Percentiles rank a stretch among this genome's conserved stretches.
Conservation (phyloP, 2,113 vertebrate genomes). For the Rana temporaria region DNA sequence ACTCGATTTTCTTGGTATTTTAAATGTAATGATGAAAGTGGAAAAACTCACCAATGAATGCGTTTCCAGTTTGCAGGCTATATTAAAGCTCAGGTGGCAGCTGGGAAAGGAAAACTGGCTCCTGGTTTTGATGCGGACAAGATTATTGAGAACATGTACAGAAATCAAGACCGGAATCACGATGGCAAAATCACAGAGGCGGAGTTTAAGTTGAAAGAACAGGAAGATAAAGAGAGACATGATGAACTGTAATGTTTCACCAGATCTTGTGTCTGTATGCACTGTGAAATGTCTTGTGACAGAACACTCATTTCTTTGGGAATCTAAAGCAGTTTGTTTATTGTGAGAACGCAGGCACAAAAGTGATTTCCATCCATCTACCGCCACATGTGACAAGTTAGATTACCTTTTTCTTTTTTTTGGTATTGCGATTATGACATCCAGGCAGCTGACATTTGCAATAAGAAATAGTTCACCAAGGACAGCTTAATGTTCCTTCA, state of each 20-base stretch:
- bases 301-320: background rate
- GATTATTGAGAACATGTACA: conserved; percentile 96
- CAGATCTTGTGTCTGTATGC: background rate
- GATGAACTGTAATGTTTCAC: conserved; percentile 86
- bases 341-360: background rate
- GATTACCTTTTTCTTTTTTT: too few relatives aligned
- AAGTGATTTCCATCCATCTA: background rate
- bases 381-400: too few relatives aligned
- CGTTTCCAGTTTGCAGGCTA: conserved; percentile 88
- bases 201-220: conserved; percentile 95
- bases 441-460: too few relatives aligned
- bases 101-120: conserved; percentile 91
- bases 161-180: conserved; percentile 92
- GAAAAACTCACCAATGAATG: background rate
- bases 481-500: too few relatives aligned
- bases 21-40: too few relatives aligned
- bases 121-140: conserved; percentile 89
- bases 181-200: conserved; percentile 89
- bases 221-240: conserved; percentile 80
- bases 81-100: conserved; percentile 86
- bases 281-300: conserved; percentile 33
- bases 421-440: too few relatives aligned
- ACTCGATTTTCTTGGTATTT: too few relatives aligned
- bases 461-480: too few relatives aligned
- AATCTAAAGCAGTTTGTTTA: conserved; percentile 18